Conservation (phyloP, 2,797 vertebrate species). For the Pangasius krempfi region DNA sequence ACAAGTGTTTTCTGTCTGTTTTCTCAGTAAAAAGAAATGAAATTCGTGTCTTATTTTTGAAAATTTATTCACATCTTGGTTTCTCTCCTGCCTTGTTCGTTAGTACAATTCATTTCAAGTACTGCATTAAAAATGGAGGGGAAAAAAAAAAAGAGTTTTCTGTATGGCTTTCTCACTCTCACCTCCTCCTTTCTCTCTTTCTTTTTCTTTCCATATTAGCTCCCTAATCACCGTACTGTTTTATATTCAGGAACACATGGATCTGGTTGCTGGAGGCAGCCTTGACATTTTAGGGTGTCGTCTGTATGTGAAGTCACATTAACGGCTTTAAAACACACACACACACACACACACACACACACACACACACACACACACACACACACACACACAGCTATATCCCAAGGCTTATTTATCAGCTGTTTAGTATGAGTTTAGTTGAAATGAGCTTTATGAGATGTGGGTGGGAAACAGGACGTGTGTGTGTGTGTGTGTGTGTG, state of each 20-base stretch:
- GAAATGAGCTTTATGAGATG: background rate
- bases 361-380: background rate
- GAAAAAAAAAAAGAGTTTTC: no score
- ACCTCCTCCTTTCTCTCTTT: background rate
- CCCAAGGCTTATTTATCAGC: background rate
- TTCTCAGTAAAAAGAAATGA: no score
- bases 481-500: background rate
- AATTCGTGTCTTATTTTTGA: no score
- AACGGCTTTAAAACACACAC: background rate
- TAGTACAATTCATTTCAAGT: background rate
- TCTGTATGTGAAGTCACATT: slow-evolving; percentile 29
- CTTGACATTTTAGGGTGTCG: slow-evolving; percentile 24
- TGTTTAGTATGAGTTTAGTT: background rate
- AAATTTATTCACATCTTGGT: no score
- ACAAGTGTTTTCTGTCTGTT: no score
- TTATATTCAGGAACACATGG: slow-evolving; percentile 19
- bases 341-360: background rate
- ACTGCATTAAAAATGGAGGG: background rate
- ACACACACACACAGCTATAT: no score
- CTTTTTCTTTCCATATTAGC: background rate
- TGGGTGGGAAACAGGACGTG: background rate
- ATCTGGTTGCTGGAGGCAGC: background rate
- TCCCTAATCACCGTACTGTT: slow-evolving; percentile 21
- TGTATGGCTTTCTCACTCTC: background rate
- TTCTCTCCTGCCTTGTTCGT: no score